Base-by-base conservation (phyloP, 2,888 invertebrate species). In the Melieria crassipennis region DNA sequence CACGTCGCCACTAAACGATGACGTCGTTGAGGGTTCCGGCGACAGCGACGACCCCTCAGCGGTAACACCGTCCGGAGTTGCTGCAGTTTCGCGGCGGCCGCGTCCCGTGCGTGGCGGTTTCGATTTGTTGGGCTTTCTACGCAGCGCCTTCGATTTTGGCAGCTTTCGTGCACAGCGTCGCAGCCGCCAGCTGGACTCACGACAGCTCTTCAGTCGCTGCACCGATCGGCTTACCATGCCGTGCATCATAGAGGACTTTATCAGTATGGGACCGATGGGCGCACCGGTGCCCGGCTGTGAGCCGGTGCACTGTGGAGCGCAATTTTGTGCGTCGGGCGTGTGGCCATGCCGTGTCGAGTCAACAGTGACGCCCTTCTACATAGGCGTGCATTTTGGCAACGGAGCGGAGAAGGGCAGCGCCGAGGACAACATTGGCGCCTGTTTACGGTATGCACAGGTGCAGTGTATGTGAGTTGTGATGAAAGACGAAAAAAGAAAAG, bases 341-440 rank as follows among this genome's bases (percentile, higher is more conserved):
- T 83, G 81, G 80, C 87, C 81, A 50, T 87, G 87, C 78, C 89
- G 91, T 43, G 91, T 95, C 58, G 94, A 95, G 86, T 93, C 91
- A 61, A 92, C 92, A 46, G 90, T 91, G 5, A 91, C 91, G 0
- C 95, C 95, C 0, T 95, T 94, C 85, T 91, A 92, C 13, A 90
- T 95, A 55, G 91, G 93, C 6, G 90, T 95, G 0, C 92, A 93
- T 80, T 94, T 95, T 83, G 94, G 94, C 0, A 89, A 92, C 2
- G 91, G 91, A 0, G 83, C 86, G 0, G 82, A 88, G n/a, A 92
- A 92, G 78, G 89, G 90, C 42, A 91, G 90, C 52, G 91, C 94
- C 0, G 95, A 95, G 76, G 94, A 95, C 75, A 94, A 94, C 81
- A 90, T 94, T 52, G 95, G 95, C 43, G 93, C 93, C 88, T 95